phyloP scores from a whole-genome alignment of 2,888 invertebrate genomes.

The Notocelia uddmanniana region DNA sequence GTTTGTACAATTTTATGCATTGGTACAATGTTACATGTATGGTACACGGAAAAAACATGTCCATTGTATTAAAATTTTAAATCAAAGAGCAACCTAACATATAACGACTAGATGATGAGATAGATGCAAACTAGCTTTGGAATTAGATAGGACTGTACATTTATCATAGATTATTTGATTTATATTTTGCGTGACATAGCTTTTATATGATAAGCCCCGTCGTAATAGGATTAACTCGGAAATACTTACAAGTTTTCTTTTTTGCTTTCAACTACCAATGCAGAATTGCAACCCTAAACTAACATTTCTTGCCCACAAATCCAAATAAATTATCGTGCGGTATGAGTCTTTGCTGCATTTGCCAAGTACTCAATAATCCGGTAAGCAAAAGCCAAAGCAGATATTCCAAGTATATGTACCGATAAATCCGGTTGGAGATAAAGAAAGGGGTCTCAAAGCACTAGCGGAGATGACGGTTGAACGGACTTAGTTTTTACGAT shows the following conservation, averaged over 20 bases:
- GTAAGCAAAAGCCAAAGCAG: conserved; percentile 24
- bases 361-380: conserved; percentile 34
- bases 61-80: too few relatives aligned
- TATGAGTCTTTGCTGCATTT: conserved; percentile 12
- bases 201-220: too few relatives aligned
- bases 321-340: conserved; percentile 17
- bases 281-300: background rate
- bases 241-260: too few relatives aligned
- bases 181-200: too few relatives aligned
- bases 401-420: conserved; percentile 36
- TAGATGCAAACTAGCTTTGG: too few relatives aligned
- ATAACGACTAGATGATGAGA: too few relatives aligned
- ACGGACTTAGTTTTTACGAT: conserved; percentile 52
- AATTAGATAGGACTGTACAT: too few relatives aligned
- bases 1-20: background rate
- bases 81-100: too few relatives aligned
- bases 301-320: conserved; percentile 9
- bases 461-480: conserved; percentile 50
- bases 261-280: too few relatives aligned
- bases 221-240: too few relatives aligned
- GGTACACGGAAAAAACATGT: too few relatives aligned
- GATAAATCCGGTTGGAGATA: conserved; percentile 55
- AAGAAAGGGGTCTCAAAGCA: conserved; percentile 53
- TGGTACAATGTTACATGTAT: background rate
- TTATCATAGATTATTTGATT: too few relatives aligned